Base-by-base conservation (phyloP, 2,888 invertebrate species). In the Eudemis profundana region DNA sequence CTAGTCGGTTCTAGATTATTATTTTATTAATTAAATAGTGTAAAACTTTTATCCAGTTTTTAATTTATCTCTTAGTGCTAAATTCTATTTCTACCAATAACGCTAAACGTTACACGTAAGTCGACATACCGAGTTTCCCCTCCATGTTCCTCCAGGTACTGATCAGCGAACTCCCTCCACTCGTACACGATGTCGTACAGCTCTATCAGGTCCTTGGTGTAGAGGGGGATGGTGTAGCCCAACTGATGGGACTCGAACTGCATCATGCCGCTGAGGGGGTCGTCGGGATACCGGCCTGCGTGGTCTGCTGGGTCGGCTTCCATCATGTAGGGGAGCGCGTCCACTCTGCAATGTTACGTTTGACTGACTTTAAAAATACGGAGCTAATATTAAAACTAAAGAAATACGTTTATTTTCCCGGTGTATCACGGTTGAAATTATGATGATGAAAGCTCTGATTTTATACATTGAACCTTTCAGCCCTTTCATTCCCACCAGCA, bases 161-260 rank as follows among this genome's bases (percentile, higher is more conserved):
- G 75, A 54, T 94, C 93, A 19, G 94, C 77, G 12, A 94, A 83
- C 0, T 90, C 79, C 62, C 94, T 89, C 94, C 95, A 95, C 61
- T 92, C 90, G 54, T 87, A 82, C 0, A 94, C 85, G 0, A 95
- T 74, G 3, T 93, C 92, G 60, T 94, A 94, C 1, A 93, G 81
- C 57, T 93, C 93, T 1, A 89, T 91, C 53, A 93, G 87, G 75
- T 96, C 94, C 67, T 93, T 94, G 0, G 95, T 95, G 67, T 94
- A 93, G 4, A 90, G 88, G 53, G 95, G 95, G 4, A 93, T 83
- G 0, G 94, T 93, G 68, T 93, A 94, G 0, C 87, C 90, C 4
- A 93, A 91, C 68, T 93, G 93, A 15, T 93, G 86, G 0, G 93
- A 86, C 69, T 93, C 89, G 17, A 90, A 84, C 53, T 83, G 81